Evolutionary conservation across 2,797 vertebrate genomes (phyloP).

Genomic region (Chelon auratus): DNA sequence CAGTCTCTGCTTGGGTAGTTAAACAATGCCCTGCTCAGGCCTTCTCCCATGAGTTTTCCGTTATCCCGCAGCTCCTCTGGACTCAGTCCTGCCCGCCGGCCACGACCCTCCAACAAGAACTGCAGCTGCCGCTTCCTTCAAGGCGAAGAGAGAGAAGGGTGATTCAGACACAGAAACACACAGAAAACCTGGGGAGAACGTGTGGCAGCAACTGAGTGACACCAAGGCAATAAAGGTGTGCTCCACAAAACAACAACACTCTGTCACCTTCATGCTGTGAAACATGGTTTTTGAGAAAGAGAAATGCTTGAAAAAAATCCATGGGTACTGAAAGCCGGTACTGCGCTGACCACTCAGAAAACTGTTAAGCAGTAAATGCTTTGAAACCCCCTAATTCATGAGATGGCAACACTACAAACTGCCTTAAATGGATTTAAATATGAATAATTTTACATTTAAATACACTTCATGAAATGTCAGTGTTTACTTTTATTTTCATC

Average conservation of each 20-base stretch:
- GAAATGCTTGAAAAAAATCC: neutral
- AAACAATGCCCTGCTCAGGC: constrained; percentile 87
- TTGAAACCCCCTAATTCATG: constrained; percentile 5
- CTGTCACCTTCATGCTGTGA: neutral
- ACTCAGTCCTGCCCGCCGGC: constrained; percentile 86
- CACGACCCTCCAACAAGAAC: constrained; percentile 91
- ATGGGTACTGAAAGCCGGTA: constrained; percentile 2
- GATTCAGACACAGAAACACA: constrained; percentile 11
- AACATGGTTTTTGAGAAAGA: neutral
- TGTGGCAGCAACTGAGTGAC: constrained; percentile 1
- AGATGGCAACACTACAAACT: constrained; percentile 9
- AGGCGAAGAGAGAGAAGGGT: constrained; percentile 24
- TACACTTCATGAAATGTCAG: neutral
- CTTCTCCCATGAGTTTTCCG: constrained; percentile 89
- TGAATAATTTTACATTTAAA: neutral
- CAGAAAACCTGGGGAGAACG: constrained; percentile 17
- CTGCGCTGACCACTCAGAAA: neutral
- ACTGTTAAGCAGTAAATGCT: neutral
- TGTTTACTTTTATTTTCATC: constrained; percentile 15
- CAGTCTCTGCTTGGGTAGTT: constrained; percentile 90
- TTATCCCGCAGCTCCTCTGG: constrained; percentile 89
- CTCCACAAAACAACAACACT: neutral
- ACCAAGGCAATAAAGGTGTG: constrained; percentile 11
- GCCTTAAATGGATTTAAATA: neutral
- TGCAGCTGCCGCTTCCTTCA: constrained; percentile 92